Conservation (phyloP, 2,888 invertebrate genomes). For the Trachelus tabidus region DNA sequence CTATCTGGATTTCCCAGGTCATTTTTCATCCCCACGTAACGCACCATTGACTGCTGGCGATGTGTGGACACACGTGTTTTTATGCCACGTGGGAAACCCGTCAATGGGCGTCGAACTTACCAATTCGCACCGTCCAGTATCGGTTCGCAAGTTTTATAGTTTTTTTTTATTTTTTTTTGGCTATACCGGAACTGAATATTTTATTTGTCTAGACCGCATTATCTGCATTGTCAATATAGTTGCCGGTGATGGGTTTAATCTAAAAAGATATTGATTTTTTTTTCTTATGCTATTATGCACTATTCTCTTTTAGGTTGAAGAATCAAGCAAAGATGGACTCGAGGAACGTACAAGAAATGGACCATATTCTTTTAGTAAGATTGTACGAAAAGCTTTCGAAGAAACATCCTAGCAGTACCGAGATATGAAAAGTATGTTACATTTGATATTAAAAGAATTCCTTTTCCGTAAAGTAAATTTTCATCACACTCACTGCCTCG, state of each 20-base stretch:
- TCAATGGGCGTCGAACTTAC: background rate
- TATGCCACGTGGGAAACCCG: background rate
- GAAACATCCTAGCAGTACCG: background rate
- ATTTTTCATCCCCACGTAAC: conserved; percentile 1
- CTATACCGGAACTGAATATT: background rate
- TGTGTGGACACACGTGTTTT: background rate
- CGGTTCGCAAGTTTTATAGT: background rate
- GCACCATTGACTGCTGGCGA: background rate
- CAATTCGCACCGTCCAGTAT: background rate
- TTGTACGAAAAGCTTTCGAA: background rate
- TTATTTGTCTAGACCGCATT: background rate
- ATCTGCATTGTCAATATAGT: background rate
- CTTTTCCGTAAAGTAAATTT: background rate
- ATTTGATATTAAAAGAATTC: background rate
- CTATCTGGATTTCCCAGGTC: background rate
- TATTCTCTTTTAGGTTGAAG: no score
- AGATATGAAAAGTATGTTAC: background rate
- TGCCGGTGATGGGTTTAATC: background rate
- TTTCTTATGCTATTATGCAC: no score
- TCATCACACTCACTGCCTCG: background rate
- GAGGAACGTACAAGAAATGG: background rate
- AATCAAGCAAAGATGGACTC: background rate
- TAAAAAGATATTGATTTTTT: no score
- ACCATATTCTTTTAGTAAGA: background rate
- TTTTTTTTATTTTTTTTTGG: background rate